Conservation (phyloP, 2,888 invertebrate genomes). For the Therioaphis trifolii region DNA sequence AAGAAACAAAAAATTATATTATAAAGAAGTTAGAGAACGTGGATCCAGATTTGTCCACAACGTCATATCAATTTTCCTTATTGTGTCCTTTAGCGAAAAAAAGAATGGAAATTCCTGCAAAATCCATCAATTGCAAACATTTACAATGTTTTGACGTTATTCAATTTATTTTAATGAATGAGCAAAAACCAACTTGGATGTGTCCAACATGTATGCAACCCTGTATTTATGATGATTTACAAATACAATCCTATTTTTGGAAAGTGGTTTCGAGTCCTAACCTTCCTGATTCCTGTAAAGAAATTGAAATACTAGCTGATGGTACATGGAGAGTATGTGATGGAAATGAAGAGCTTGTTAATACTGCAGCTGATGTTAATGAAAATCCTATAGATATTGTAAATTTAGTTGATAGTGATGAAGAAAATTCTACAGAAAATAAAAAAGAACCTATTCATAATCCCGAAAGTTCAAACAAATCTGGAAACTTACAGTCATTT, state of each 20-base stretch:
- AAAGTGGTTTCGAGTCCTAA: slow-evolving; percentile 80
- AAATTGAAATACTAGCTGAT: slow-evolving; percentile 86
- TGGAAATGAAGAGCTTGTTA: slow-evolving; percentile 65
- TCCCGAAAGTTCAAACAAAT: slow-evolving; percentile 67
- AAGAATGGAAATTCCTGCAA: slow-evolving; percentile 89
- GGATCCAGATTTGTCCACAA: slow-evolving; percentile 96
- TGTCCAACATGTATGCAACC: slow-evolving; percentile 97
- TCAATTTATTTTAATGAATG: slow-evolving; percentile 97
- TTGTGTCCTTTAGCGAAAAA: slow-evolving; percentile 94
- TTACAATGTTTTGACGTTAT: slow-evolving; percentile 98
- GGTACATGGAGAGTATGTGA: slow-evolving; percentile 85
- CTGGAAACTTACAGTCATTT: slow-evolving; percentile 67
- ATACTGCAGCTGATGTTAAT: not conserved
- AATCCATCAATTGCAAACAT: slow-evolving; percentile 92
- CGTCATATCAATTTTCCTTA: slow-evolving; percentile 90
- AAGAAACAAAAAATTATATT: too few species aligned
- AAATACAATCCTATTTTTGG: slow-evolving; percentile 95
- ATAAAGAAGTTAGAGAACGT: slow-evolving; percentile 71
- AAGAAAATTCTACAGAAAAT: not conserved
- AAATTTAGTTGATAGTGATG: too few species aligned
- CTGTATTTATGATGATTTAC: slow-evolving; percentile 88
- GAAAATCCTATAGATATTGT: too few species aligned
- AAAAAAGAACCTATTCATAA: slow-evolving; percentile 29
- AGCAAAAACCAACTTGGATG: slow-evolving; percentile 96
- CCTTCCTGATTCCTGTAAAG: slow-evolving; percentile 78